Conservation (phyloP, 2,888 invertebrate species). For the Ashinkailepas kermadecensis region DNA sequence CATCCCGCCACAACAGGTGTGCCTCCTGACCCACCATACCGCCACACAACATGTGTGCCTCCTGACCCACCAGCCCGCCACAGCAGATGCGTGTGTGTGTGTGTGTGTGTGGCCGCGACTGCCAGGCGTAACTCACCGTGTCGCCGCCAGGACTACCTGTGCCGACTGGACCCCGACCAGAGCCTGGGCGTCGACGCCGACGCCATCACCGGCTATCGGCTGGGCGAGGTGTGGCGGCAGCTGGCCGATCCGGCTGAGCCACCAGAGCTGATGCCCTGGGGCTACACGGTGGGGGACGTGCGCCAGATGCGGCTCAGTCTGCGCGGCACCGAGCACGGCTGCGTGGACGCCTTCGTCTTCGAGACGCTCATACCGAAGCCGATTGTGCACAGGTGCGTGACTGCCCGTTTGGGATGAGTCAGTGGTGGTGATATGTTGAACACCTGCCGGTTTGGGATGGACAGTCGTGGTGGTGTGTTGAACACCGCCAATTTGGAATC, state of each 20-base stretch:
- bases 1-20: too few relatives aligned
- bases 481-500: too few relatives aligned
- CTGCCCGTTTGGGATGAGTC: neutral
- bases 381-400: slow-evolving; percentile 62
- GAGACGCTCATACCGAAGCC: slow-evolving; percentile 94
- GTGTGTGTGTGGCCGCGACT: too few relatives aligned
- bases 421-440: too few relatives aligned
- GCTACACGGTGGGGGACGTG: slow-evolving; percentile 72
- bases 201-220: slow-evolving; percentile 84
- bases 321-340: slow-evolving; percentile 61
- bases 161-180: slow-evolving; percentile 84
- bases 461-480: too few relatives aligned
- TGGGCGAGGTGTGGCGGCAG: slow-evolving; percentile 60
- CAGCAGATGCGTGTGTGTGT: too few relatives aligned
- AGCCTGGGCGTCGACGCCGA: slow-evolving; percentile 75
- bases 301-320: slow-evolving; percentile 47
- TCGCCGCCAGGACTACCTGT: slow-evolving; percentile 61
- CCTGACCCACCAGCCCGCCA: too few relatives aligned
- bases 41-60: too few relatives aligned
- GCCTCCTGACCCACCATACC: too few relatives aligned
- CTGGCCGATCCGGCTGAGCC: slow-evolving; percentile 45
- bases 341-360: slow-evolving; percentile 83
- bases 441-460: too few relatives aligned
- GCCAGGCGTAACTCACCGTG: too few relatives aligned
- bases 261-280: slow-evolving; percentile 86